Evolutionary conservation across 2,888 invertebrate genomes (phyloP), one percentile per base, ranked within the genome.

Genomic region (Drosophila borborema): DNA sequence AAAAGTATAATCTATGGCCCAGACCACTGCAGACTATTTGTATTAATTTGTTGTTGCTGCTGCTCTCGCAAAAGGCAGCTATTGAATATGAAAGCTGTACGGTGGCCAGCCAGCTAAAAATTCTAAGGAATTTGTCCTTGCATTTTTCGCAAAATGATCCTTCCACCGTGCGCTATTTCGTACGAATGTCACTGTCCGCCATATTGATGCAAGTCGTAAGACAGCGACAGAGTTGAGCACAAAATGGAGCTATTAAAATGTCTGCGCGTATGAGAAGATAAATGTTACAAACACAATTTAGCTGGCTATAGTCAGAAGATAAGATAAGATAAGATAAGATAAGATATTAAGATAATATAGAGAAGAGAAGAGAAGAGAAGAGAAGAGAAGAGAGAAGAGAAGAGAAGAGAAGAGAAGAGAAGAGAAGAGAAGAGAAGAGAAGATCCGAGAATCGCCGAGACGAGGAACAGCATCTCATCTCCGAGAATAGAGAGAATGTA

Each of bases 11-110:
- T 85, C 85, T 85, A 85, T 87, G 73, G 83, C 74, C 81, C 56
- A 82, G 83, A 86, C 74, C 85, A 81, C 58, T 74, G 87, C 89
- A 84, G 89, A 79, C 88, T 88, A 90, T 85, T 85, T 89, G 85
- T 90, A 85, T 85, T 85, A 88, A 90, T 90, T 85, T 89, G 18
- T 38, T 63, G 45, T 60, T 75, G 64, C 59, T 68, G 41, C 36
- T 65, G 41, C 46, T 66, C 62, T 53, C 43, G 55, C 38, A 58
- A 51, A 64, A 63, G 28, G 56, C 36, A 53, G 64, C 72, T 66
- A 75, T 85, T 82, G 77, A 80, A 81, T 82, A 78, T 81, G 72
- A 77, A 71, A 74, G 66, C 61, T 62, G 31, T 36, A n/a, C 60
- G 48, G 8, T 40, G 53, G 20, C 23, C 54, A 49, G 40, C 51